A percentile compares a stretch with the other conserved stretches of the same genome.
Conservation (phyloP, 2,797 vertebrate species). For the Synanceia verrucosa region DNA sequence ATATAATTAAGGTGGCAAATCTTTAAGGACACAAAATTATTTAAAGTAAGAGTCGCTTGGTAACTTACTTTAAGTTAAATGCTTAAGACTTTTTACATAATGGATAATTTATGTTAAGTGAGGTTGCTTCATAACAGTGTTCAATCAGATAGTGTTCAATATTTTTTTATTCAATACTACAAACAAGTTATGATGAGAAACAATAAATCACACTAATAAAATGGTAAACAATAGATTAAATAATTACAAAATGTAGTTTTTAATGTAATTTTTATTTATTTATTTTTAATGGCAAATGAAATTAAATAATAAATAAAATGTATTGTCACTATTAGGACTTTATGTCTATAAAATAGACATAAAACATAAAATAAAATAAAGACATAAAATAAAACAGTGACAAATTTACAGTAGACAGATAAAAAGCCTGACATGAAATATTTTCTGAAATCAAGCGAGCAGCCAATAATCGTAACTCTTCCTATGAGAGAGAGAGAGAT, state of each 20-base stretch:
- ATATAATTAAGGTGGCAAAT: constrained; percentile 30
- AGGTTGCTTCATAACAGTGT: not conserved
- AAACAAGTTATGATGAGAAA: too few species aligned
- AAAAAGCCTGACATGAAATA: constrained; percentile 17
- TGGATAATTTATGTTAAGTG: not conserved
- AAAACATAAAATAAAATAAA: too few species aligned
- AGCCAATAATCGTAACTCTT: constrained; percentile 36
- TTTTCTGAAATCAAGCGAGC: constrained; percentile 22
- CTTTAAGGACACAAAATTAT: not conserved
- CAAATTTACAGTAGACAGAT: constrained; percentile 20
- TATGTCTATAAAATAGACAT: too few species aligned
- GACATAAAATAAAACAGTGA: too few species aligned
- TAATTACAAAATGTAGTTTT: too few species aligned
- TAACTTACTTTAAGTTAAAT: not conserved
- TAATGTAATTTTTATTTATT: too few species aligned
- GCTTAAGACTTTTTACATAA: constrained; percentile 1
- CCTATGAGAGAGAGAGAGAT: constrained; percentile 16
- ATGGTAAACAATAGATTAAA: too few species aligned
- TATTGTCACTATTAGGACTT: too few species aligned
- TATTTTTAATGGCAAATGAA: too few species aligned
- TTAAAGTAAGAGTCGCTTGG: not conserved
- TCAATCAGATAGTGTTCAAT: constrained; percentile 3
- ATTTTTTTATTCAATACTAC: too few species aligned
- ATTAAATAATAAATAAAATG: too few species aligned
- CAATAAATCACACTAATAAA: too few species aligned